These are phyloP conservation scores for Cetonia aurata DNA, from an alignment of 2,888 invertebrate genomes.

Conservation along the genomic window DNA sequence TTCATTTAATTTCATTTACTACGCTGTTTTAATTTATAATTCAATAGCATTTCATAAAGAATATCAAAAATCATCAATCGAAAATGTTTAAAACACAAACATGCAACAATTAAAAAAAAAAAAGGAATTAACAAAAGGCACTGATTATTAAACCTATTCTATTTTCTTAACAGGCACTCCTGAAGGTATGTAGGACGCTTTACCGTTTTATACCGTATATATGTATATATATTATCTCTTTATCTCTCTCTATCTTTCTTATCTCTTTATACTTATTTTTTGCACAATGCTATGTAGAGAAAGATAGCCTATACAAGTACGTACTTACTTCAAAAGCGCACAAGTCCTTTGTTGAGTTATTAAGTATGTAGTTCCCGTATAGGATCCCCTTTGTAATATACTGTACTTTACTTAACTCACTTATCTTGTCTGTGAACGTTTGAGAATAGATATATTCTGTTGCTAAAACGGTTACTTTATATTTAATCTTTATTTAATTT, in stretches of 20 bases:
- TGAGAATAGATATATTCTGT: too few species aligned
- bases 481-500: too few species aligned
- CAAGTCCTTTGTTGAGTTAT: background rate
- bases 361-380: too few species aligned
- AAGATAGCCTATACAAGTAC: constrained; percentile 29
- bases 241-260: constrained; percentile 48
- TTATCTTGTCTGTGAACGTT: too few species aligned
- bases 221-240: constrained; percentile 36
- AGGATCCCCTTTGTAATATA: too few species aligned
- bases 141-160: constrained; percentile 58
- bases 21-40: constrained; percentile 1
- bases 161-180: constrained; percentile 66
- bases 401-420: too few species aligned
- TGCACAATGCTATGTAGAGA: constrained; percentile 49
- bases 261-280: constrained; percentile 48
- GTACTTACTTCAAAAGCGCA: constrained; percentile 28
- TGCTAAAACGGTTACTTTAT: too few species aligned
- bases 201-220: constrained; percentile 32
- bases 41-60: background rate
- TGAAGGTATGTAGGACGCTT: constrained; percentile 64
- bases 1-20: background rate
- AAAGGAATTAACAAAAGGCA: constrained; percentile 48
- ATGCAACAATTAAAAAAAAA: constrained; percentile 44
- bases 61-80: background rate
- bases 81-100: constrained; percentile 24